phyloP scores from a whole-genome alignment of 1,140 invertebrate genomes.

The Drosophila busckii region DNA sequence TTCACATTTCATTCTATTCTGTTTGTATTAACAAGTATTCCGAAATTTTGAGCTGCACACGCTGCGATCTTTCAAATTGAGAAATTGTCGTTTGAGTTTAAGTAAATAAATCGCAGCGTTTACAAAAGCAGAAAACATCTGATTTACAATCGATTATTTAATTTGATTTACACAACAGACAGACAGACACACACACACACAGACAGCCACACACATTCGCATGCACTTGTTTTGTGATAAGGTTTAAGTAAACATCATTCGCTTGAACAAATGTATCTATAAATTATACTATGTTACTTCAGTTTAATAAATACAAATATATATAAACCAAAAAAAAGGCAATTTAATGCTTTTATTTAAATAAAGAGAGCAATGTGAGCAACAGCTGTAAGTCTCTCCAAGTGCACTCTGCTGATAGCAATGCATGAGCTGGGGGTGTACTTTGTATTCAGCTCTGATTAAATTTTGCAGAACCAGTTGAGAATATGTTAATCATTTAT shows the following conservation, averaged over 20 bases:
- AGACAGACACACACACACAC: conserved; percentile 12
- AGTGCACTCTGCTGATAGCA: conserved; percentile 36
- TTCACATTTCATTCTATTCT: conserved; percentile 10
- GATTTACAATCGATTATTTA: conserved; percentile 28
- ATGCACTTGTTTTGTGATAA: conserved; percentile 68
- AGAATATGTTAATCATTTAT: too few relatives aligned
- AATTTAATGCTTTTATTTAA: conserved; percentile 15
- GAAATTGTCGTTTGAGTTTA: conserved; percentile 49
- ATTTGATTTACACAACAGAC: conserved; percentile 44
- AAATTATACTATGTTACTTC: conserved; percentile 60
- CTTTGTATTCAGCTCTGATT: conserved; percentile 34
- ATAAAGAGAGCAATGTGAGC: conserved; percentile 15
- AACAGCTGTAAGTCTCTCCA: not conserved
- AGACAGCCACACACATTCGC: conserved; percentile 13
- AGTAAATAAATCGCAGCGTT: conserved; percentile 59
- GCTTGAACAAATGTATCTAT: conserved; percentile 61
- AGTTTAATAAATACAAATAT: conserved; percentile 61
- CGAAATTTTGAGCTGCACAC: conserved; percentile 1
- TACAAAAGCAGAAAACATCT: conserved; percentile 40
- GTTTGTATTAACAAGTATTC: conserved; percentile 25
- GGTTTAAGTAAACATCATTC: conserved; percentile 63
- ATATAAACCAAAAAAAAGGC: conserved; percentile 28
- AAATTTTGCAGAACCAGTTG: conserved; percentile 1
- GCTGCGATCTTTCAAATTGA: conserved; percentile 25
- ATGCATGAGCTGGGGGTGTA: conserved; percentile 14